A percentile compares a stretch with the other conserved stretches of the same genome.
Conservation (phyloP, 2,888 invertebrate species). For the Campoplex capitator region DNA sequence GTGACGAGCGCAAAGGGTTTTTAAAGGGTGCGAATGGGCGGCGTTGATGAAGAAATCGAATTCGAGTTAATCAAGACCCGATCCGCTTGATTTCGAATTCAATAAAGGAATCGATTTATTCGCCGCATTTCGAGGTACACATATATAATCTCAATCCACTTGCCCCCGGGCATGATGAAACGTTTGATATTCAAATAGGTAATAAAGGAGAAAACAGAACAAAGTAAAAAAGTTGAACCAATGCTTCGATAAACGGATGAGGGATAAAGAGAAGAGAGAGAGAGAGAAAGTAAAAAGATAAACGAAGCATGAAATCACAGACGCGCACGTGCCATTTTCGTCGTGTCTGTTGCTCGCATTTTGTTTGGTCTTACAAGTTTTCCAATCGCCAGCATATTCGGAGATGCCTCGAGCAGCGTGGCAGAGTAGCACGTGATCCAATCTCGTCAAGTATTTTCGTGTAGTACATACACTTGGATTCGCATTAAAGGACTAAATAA, state of each 20-base stretch:
- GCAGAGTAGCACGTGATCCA: background rate
- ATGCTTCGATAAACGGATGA: background rate
- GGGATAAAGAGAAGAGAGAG: background rate
- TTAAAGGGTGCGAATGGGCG: background rate
- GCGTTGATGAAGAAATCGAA: background rate
- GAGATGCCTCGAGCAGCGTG: background rate
- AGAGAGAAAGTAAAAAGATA: background rate
- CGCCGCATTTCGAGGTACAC: background rate
- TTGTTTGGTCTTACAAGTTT: background rate
- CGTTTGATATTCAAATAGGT: background rate
- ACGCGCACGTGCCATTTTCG: background rate
- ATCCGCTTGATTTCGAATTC: background rate
- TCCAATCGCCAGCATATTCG: background rate
- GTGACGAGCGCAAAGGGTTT: background rate
- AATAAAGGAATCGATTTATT: background rate
- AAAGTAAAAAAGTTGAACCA: background rate
- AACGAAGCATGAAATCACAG: background rate
- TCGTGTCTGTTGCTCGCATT: background rate
- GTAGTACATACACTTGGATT: background rate
- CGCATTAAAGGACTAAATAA: background rate
- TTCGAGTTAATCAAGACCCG: background rate
- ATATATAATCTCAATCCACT: background rate
- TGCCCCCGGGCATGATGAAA: background rate
- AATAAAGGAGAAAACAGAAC: background rate
- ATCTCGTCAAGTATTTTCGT: conserved; percentile 9